Percentiles rank a stretch among this genome's conserved stretches.
phyloP scores from a whole-genome alignment of 2,888 invertebrate genomes.

The Lottia gigantea region DNA sequence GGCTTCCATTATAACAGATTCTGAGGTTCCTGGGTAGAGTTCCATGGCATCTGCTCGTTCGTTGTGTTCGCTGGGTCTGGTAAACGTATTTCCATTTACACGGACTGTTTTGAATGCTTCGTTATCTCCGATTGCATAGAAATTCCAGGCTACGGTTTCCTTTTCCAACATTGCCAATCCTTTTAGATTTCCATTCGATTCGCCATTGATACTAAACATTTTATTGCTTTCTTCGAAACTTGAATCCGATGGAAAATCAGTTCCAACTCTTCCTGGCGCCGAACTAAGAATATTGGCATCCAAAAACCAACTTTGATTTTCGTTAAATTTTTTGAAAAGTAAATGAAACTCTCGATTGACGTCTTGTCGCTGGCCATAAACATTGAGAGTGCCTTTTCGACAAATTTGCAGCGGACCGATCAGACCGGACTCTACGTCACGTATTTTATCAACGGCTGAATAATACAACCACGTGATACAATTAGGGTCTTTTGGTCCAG shows the following conservation, averaged over 20 bases:
- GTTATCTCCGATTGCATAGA: slow-evolving; percentile 43
- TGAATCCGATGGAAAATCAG: slow-evolving; percentile 20
- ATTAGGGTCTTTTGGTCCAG: neutral
- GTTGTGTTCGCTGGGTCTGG: slow-evolving; percentile 32
- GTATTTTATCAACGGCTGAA: slow-evolving; percentile 7
- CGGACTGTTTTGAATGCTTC: slow-evolving; percentile 49
- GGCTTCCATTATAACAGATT: slow-evolving; percentile 50
- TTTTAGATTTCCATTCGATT: slow-evolving; percentile 40
- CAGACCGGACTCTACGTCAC: slow-evolving; percentile 23
- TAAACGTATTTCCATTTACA: slow-evolving; percentile 51
- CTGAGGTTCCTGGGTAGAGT: slow-evolving; percentile 57
- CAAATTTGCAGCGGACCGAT: slow-evolving; percentile 24
- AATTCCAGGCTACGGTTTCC: slow-evolving; percentile 46
- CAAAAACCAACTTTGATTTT: slow-evolving; percentile 33
- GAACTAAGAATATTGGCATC: slow-evolving; percentile 29
- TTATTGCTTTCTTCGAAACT: slow-evolving; percentile 43
- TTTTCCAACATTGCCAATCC: slow-evolving; percentile 36
- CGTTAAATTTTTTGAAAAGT: slow-evolving; percentile 27
- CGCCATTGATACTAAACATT: slow-evolving; percentile 46
- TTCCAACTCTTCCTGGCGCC: neutral
- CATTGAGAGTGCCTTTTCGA: slow-evolving; percentile 13
- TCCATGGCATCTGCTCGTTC: slow-evolving; percentile 53
- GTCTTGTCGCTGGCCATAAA: neutral
- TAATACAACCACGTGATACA: slow-evolving; percentile 14
- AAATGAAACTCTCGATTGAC: slow-evolving; percentile 28